These are phyloP conservation scores for Esox lucius DNA, from an alignment of 2,797 vertebrate species.

Conservation along the genomic window DNA sequence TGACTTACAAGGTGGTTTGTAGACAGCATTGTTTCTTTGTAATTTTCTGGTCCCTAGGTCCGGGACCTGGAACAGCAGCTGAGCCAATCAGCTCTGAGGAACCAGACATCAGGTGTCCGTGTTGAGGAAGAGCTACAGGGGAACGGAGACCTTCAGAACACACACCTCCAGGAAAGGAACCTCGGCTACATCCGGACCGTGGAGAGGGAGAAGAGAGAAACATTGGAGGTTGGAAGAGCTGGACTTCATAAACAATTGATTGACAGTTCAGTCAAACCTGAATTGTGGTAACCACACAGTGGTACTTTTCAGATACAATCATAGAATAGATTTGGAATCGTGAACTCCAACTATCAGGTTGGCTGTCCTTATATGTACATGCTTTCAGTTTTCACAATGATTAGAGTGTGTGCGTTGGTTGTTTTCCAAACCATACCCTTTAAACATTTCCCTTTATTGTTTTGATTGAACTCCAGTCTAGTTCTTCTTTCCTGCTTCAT, in stretches of 20 bases:
- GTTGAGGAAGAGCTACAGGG: slow-evolving; percentile 64
- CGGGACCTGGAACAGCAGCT: slow-evolving; percentile 88
- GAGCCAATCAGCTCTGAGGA: slow-evolving; percentile 61
- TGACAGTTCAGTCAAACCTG: neutral
- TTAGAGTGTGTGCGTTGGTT: neutral
- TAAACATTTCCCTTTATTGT: neutral
- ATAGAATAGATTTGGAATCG: neutral
- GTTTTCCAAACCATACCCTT: too few species aligned
- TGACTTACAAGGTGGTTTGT: neutral
- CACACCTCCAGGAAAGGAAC: slow-evolving; percentile 79
- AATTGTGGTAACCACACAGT: neutral
- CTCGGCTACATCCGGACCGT: slow-evolving; percentile 80
- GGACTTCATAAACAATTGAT: neutral
- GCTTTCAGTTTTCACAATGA: neutral
- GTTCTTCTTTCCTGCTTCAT: neutral
- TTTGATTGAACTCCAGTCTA: neutral
- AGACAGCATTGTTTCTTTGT: neutral
- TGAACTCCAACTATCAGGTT: neutral
- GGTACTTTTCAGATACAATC: neutral
- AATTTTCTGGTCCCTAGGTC: slow-evolving; percentile 69
- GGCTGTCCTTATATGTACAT: neutral
- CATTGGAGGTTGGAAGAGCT: slow-evolving; percentile 76
- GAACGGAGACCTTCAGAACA: slow-evolving; percentile 62
- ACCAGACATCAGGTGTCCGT: slow-evolving; percentile 52
- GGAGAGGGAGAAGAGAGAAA: slow-evolving; percentile 86